A percentile compares a stretch with the other conserved stretches of the same genome.
Conservation (phyloP, 2,113 vertebrate genomes). For the Bos javanicus region DNA sequence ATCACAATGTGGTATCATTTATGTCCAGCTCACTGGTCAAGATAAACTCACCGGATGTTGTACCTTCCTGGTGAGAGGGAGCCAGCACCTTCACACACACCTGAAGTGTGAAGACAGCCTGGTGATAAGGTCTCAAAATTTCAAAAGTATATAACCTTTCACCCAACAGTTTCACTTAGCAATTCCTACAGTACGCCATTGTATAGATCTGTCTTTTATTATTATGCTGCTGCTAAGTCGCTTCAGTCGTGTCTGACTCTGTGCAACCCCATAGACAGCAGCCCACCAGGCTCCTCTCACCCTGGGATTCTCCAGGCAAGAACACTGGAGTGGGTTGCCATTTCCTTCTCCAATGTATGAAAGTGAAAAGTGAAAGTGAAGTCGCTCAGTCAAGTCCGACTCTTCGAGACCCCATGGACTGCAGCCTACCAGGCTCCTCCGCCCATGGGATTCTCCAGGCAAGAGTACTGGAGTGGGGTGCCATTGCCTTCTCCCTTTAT, state of each 20-base stretch:
- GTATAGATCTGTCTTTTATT: not conserved
- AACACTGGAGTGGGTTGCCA: too few relatives aligned
- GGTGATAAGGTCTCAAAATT: not conserved
- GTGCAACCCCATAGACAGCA: too few relatives aligned
- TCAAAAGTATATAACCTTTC: not conserved
- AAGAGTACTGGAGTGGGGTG: too few relatives aligned
- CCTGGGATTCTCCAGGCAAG: too few relatives aligned
- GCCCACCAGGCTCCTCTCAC: too few relatives aligned
- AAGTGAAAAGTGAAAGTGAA: too few relatives aligned
- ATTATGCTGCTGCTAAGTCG: not conserved
- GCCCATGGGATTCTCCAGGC: too few relatives aligned
- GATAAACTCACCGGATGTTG: accelerated
- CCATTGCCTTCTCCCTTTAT: not conserved
- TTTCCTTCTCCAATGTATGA: too few relatives aligned
- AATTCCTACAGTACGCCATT: accelerated
- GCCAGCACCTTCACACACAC: accelerated
- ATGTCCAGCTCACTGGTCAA: accelerated
- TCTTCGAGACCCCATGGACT: too few relatives aligned
- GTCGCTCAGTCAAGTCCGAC: too few relatives aligned
- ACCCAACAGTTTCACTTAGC: not conserved
- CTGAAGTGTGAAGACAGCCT: not conserved
- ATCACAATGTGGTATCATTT: accelerated
- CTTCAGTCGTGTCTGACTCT: too few relatives aligned
- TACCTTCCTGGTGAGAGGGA: accelerated
- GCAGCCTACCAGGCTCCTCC: too few relatives aligned